Base-by-base conservation (phyloP, 2,113 vertebrate genomes). In the Numenius arquata region DNA sequence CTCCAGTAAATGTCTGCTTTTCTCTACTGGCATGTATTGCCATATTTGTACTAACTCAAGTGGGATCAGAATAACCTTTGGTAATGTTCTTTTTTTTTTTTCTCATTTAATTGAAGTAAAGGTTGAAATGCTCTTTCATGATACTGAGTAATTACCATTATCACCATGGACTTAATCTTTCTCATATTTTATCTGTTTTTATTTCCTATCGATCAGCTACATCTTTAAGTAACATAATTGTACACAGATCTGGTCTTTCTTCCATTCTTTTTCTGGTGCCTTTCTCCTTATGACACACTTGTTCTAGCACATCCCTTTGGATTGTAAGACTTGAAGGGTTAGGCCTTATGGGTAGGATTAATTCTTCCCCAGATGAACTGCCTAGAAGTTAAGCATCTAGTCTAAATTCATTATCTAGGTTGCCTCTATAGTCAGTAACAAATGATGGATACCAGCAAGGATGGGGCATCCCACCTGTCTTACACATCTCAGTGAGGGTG, bases 391-490 rank as follows among this genome's bases (percentile, higher is more conserved):
- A 61, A 59, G 6, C 20, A 70, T 40, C 13, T 68, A 50, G 15
- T 43, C 36, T 59, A 56, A 83, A 50, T 6, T 45, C 65, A 19
- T 56, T 68, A 8, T 30, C 21, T 56, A 36, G 5, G 8, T 76
- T 73, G 5, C 30, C 20, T 83, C 36, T 58, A 4, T 4, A 77
- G 55, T n/a, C 30, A 61, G 6, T 65, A 73, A 85, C 40, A 59
- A 50, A 61, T 4, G 2, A 48, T 26, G 67, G 40, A 47, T 68
- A 36, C 9, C 22, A 65, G 20, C 11, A 79, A 2, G 5, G 18
- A 26, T 47, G 38, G 1, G 1, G 32, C 36, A 48, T 41, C 34
- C 7, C 13, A 26, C 8, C 45, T 1, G 0, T 70, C 50, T 68
- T 30, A 48, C 15, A 43, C 12, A 59, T 21, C 43, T 77, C 75